Base-by-base conservation (phyloP, 2,888 invertebrate genomes). In the Drosophila pegasa region DNA sequence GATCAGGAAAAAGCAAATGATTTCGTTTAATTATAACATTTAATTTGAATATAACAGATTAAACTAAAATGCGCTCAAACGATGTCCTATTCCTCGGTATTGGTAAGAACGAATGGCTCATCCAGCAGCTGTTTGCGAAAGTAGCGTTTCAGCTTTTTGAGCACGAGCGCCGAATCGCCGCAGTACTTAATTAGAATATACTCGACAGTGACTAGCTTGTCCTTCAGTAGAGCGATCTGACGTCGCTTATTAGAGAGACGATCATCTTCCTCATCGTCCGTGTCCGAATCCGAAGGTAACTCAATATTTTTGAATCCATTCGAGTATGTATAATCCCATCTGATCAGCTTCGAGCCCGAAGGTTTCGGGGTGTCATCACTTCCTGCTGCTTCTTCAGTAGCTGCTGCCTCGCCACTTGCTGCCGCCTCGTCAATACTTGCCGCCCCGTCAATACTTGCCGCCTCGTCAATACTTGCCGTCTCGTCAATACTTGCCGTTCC, bases 121-220 rank as follows among this genome's bases (percentile, higher is more conserved):
- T 55, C 43, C 1, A n/a, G 0, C 5, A 25, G 1, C 1, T 55
- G 55, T 0, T 55, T 55, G 0, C 55, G 43, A 0, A 55, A 6
- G 6, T 33, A 55, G 16, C 55, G 55, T 14, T 18, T 55, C 0
- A 55, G 2, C 16, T 55, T 55, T 0, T 18, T 43, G 9, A 43
- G 0, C 12, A 16, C 16, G 2, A 1, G 0, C 0, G 1, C 0
- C 2, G 54, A 41, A 4, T 12, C n/a, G 1, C 8, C 16, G 0
- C 33, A 55, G 6, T 55, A 33, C 6, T 55, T 55, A 1, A 22
- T 8, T 1, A 55, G 0, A 5, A 55, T 33, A 3, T 8, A 14
- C 14, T 55, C 55, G 9, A 55, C 1, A 0, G 55, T 43, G 7
- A 0, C 3, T 1, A 55, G 14, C 12, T 55, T 43, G 14, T 43